Percentiles rank a stretch among this genome's conserved stretches.
phyloP scores from a whole-genome alignment of 2,888 invertebrate genomes.

The Pyrocoelia pectoralis region DNA sequence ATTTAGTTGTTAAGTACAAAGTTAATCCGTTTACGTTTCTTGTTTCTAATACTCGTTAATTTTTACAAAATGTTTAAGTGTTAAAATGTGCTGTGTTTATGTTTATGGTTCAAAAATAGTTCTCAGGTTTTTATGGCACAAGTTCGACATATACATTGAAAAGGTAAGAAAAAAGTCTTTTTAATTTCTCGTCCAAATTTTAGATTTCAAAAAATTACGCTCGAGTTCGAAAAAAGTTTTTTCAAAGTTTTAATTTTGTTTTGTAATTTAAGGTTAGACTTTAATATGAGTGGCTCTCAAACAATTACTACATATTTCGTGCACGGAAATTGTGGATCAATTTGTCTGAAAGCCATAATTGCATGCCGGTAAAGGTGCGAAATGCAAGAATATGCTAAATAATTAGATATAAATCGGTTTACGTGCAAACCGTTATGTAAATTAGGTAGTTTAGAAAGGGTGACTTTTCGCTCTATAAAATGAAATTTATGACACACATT shows the following conservation, averaged over 20 bases:
- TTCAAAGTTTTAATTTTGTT: slow-evolving; percentile 41
- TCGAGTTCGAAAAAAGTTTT: slow-evolving; percentile 31
- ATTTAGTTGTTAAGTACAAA: slow-evolving; percentile 41
- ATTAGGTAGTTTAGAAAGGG: slow-evolving; percentile 17
- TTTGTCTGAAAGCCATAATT: slow-evolving; percentile 36
- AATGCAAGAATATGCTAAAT: slow-evolving; percentile 39
- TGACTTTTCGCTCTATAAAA: not conserved
- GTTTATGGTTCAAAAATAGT: slow-evolving; percentile 47
- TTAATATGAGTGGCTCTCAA: slow-evolving; percentile 17
- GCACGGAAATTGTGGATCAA: slow-evolving; percentile 22
- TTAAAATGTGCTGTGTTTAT: slow-evolving; percentile 47
- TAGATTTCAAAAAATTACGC: not conserved
- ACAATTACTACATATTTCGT: slow-evolving; percentile 8
- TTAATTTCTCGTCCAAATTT: not conserved
- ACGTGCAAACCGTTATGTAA: slow-evolving; percentile 38
- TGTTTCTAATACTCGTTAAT: slow-evolving; percentile 33
- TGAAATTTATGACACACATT: slow-evolving; percentile 1
- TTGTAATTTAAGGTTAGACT: slow-evolving; percentile 36
- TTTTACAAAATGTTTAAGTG: slow-evolving; percentile 44
- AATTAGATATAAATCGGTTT: slow-evolving; percentile 37
- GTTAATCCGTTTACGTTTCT: slow-evolving; percentile 35
- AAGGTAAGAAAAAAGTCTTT: slow-evolving; percentile 33
- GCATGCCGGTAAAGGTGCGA: slow-evolving; percentile 38
- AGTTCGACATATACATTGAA: slow-evolving; percentile 36
- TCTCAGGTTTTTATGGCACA: slow-evolving; percentile 44